Percentiles rank a stretch among this genome's conserved stretches.
Evolutionary conservation across 2,797 vertebrate genomes (phyloP).

Genomic region (Darevskia mixta): DNA sequence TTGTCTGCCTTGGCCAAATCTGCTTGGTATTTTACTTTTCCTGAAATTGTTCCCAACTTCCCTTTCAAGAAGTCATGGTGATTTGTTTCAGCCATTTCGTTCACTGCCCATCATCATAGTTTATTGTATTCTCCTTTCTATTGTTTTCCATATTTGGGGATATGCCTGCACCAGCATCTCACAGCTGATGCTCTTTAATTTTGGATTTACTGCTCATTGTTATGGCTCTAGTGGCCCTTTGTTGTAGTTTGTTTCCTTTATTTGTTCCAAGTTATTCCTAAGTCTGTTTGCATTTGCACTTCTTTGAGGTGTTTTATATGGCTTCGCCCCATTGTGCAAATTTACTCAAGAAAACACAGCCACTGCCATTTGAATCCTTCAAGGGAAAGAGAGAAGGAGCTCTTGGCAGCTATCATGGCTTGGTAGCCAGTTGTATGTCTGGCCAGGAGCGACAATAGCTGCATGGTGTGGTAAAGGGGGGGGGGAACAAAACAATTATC

Average conservation of each 20-base stretch:
- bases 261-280: background rate
- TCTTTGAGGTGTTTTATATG: background rate
- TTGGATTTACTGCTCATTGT: background rate
- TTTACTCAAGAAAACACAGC: no score
- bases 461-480: no score
- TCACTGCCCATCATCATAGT: background rate
- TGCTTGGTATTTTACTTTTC: background rate
- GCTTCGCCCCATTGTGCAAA: no score
- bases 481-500: background rate
- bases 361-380: no score
- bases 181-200: background rate
- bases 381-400: no score
- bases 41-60: background rate
- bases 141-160: background rate
- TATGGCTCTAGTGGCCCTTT: background rate
- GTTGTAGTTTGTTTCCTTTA: background rate
- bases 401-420: no score
- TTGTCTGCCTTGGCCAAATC: background rate
- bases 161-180: background rate
- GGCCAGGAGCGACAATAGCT: no score
- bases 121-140: background rate
- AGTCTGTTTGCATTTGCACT: background rate
- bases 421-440: no score
- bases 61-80: background rate
- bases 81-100: background rate